Evolutionary conservation across 1,140 invertebrate species (phyloP).

Genomic region (Hyphantria cunea): DNA sequence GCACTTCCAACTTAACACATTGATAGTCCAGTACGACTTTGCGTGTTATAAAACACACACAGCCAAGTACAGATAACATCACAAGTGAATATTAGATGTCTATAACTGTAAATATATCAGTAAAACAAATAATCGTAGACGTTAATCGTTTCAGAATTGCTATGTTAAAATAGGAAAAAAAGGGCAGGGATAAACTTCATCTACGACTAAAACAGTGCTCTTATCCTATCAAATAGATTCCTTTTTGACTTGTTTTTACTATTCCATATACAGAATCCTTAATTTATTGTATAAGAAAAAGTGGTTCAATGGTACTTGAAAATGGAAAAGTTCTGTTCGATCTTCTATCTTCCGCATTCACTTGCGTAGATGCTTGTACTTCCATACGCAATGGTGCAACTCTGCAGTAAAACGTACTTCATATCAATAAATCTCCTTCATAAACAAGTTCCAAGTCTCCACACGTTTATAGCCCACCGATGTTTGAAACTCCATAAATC

Average conservation of each 20-base stretch:
- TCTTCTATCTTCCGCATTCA: slow-evolving; percentile 14
- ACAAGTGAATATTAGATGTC: background rate
- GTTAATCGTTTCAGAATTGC: too few species aligned
- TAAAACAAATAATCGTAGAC: too few species aligned
- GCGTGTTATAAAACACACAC: slow-evolving; percentile 11
- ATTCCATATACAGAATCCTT: too few species aligned
- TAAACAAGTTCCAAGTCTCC: slow-evolving; percentile 52
- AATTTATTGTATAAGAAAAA: too few species aligned
- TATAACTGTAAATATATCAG: too few species aligned
- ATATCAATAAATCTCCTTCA: slow-evolving; percentile 56
- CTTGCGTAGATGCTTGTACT: slow-evolving; percentile 22
- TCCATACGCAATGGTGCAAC: slow-evolving; percentile 35
- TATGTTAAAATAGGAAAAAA: too few species aligned
- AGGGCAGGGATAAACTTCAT: too few species aligned
- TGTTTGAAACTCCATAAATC: slow-evolving; percentile 62
- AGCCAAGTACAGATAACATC: background rate
- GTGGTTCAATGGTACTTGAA: too few species aligned
- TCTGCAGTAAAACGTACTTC: slow-evolving; percentile 32
- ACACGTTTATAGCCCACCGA: slow-evolving; percentile 47
- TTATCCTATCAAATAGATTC: too few species aligned
- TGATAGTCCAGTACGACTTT: slow-evolving; percentile 19
- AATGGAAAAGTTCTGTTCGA: background rate
- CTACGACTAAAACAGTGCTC: too few species aligned
- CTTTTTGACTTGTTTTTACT: too few species aligned
- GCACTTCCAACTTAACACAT: slow-evolving; percentile 27